phyloP scores from a whole-genome alignment of 2,888 invertebrate genomes.

The Spatulosminthurus flaviceps region DNA sequence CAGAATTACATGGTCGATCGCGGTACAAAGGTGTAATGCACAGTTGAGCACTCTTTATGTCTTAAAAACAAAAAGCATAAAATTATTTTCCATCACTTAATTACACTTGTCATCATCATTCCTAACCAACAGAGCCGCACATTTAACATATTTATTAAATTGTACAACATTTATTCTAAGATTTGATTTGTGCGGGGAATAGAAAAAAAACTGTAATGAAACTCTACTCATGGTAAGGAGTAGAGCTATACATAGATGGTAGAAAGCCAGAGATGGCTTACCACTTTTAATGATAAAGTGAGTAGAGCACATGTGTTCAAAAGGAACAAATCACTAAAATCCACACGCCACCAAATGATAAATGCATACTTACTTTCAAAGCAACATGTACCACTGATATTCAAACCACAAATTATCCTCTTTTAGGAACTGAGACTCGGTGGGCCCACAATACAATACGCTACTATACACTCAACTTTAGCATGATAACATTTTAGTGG shows the following conservation, averaged over 20 bases:
- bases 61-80: too few relatives aligned
- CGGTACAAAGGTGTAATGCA: neutral
- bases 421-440: neutral
- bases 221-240: too few relatives aligned
- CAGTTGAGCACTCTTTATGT: too few relatives aligned
- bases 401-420: slow-evolving; percentile 12
- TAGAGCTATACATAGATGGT: too few relatives aligned
- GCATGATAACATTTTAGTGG: too few relatives aligned
- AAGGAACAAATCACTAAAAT: slow-evolving; percentile 10
- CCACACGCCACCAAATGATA: slow-evolving; percentile 14
- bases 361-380: neutral
- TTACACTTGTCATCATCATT: too few relatives aligned
- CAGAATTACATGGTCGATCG: slow-evolving; percentile 1
- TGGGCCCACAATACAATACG: neutral
- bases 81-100: too few relatives aligned
- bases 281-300: slow-evolving; percentile 9
- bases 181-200: too few relatives aligned
- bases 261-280: neutral
- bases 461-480: neutral
- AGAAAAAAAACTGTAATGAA: too few relatives aligned
- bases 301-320: neutral
- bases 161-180: too few relatives aligned
- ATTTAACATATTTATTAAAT: too few relatives aligned
- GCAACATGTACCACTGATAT: neutral
- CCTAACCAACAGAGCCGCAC: too few relatives aligned